Base-by-base conservation (phyloP, 2,113 vertebrate genomes). In the Ciconia stormi region DNA sequence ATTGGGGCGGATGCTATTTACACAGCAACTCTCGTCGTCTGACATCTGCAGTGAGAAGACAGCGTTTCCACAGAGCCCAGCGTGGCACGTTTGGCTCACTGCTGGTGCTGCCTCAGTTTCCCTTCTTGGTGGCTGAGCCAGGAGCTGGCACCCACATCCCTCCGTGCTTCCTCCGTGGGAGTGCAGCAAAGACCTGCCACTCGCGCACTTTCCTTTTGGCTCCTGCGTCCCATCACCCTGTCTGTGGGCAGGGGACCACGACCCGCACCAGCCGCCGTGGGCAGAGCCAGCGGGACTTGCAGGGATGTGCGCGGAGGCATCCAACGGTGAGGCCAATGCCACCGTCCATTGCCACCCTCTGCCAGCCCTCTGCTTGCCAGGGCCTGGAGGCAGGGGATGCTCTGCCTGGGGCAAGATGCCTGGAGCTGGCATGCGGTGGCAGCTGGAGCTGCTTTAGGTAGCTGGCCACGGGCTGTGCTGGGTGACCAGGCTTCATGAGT, bases 11-110 rank as follows among this genome's bases (percentile, higher is more conserved):
- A 19, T 52, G 61, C 17, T 82, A 44, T 11, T 69, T n/a, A 76
- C 52, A 56, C 61, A 47, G 23, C 42, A 93, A 47, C 58, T 92
- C 70, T 63, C 16, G 0, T 12, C 6, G 0, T 50, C 79, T 44
- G 70, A 44, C 56, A 63, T 52, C 66, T 95, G 66, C 86, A 77
- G 62, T 25, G 67, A 65, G 56, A 50, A 50, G 53, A 58, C 47
- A 78, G 2, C 0, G 0, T 52, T 89, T 63, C 56, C 76, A 32
- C 1, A 32, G 61, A 76, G 47, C n/a, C 42, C 82, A 76, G 70
- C 52, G 38, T 0, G 0, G 42, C 2, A 0, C 0, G 0, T 53
- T 18, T 71, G n/a, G 55, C 42, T 82, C 50, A 16, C 12, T 0
- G 1, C 61, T 82, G n/a, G 19, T 29, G 22, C 29, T 91, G 86